These are phyloP conservation scores for Zosterops lateralis DNA, from an alignment of 2,113 vertebrate genomes.

Conservation along the genomic window DNA sequence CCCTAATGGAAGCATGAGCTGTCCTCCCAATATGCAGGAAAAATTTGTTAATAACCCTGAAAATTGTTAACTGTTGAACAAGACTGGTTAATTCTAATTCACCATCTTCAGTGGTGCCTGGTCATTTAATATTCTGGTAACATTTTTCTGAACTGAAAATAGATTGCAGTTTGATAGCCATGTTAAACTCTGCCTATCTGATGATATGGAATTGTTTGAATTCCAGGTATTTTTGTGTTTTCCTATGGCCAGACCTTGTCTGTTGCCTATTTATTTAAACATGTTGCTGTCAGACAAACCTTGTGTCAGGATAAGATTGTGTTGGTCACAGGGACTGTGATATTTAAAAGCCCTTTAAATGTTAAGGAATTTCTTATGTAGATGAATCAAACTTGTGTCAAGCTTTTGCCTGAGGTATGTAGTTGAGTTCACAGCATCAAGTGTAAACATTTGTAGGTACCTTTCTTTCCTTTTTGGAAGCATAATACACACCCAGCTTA, in stretches of 20 bases:
- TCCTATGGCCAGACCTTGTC: neutral
- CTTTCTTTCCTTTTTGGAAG: neutral
- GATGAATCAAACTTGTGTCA: neutral
- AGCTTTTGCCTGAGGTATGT: neutral
- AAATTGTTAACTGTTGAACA: neutral
- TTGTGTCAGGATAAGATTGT: neutral
- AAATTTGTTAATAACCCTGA: neutral
- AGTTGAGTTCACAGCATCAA: neutral
- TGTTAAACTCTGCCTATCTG: neutral
- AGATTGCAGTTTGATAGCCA: neutral
- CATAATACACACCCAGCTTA: neutral
- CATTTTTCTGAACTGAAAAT: neutral
- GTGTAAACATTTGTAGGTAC: neutral
- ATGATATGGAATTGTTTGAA: neutral
- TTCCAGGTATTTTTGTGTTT: neutral
- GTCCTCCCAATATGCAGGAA: neutral
- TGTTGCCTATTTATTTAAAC: neutral
- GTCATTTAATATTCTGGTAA: neutral
- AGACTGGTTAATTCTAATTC: neutral
- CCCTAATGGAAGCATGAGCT: neutral
- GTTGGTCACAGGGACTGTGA: neutral
- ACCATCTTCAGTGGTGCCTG: neutral
- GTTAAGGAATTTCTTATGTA: neutral
- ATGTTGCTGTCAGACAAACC: neutral
- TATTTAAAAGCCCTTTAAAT: neutral